phyloP scores from a whole-genome alignment of 2,113 vertebrate species.

The Setophaga coronata region DNA sequence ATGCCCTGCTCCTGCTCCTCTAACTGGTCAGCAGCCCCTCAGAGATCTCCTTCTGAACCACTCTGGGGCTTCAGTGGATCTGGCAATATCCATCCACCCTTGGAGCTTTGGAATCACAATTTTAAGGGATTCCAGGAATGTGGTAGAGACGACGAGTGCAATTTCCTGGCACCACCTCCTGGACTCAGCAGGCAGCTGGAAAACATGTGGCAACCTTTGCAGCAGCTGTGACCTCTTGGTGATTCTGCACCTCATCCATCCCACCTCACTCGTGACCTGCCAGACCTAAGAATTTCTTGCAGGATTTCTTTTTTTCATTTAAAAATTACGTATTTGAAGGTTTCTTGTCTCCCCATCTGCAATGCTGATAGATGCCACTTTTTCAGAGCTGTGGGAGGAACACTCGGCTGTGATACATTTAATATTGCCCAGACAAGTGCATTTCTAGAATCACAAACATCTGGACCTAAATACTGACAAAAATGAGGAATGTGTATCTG shows the following conservation, averaged over 20 bases:
- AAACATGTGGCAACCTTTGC: not conserved
- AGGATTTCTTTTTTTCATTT: not conserved
- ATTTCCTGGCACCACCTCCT: not conserved
- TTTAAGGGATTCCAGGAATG: not conserved
- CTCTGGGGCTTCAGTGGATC: not conserved
- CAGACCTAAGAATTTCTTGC: not conserved
- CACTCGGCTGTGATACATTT: not conserved
- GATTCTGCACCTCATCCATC: not conserved
- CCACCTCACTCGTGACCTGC: rapidly evolving
- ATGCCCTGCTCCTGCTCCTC: not conserved
- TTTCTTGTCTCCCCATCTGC: not conserved
- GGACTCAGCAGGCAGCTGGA: not conserved
- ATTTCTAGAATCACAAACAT: not conserved
- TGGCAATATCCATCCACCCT: not conserved
- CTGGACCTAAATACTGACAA: not conserved
- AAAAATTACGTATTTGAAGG: not conserved
- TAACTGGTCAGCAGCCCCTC: not conserved
- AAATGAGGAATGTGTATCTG: not conserved
- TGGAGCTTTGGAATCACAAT: not conserved
- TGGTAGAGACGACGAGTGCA: too few relatives aligned
- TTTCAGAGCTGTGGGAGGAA: not conserved
- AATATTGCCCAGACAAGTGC: not conserved
- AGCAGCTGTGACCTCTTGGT: not conserved
- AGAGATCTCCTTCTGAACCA: not conserved
- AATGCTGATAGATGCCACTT: not conserved